Percentiles rank a stretch among this genome's conserved stretches.
phyloP scores from a whole-genome alignment of 2,888 invertebrate species.

The Amphipoea oculea region DNA sequence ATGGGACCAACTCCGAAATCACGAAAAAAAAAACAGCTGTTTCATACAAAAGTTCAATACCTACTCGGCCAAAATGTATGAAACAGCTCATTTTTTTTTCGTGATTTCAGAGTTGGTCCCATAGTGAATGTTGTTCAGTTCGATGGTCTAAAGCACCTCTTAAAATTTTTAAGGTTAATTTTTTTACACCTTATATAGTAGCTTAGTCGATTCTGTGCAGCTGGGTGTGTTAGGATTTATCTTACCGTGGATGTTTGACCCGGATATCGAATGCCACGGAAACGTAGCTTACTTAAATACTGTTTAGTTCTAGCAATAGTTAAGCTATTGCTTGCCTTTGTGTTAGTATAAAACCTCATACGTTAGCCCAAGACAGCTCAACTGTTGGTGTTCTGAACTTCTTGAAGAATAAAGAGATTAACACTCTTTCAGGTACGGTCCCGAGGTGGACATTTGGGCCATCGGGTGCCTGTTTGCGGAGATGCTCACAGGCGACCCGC shows the following conservation, averaged over 20 bases:
- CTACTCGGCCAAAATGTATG: too few relatives aligned
- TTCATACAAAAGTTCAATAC: too few relatives aligned
- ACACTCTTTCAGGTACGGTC: slow-evolving; percentile 88
- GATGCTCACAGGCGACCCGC: slow-evolving; percentile 96
- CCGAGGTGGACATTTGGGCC: slow-evolving; percentile 96
- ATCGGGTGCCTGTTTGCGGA: slow-evolving; percentile 96
- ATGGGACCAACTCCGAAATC: too few relatives aligned
- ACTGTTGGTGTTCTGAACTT: background rate
- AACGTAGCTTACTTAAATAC: background rate
- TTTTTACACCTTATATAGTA: too few relatives aligned
- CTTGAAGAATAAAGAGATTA: background rate
- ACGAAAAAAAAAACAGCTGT: too few relatives aligned
- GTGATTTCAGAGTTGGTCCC: too few relatives aligned
- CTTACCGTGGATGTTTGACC: background rate
- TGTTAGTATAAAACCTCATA: background rate
- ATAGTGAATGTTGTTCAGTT: too few relatives aligned
- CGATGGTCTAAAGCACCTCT: too few relatives aligned
- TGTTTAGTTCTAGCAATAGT: background rate
- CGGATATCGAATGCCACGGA: too few relatives aligned
- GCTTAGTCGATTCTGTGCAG: background rate
- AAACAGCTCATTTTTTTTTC: too few relatives aligned
- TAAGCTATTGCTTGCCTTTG: background rate
- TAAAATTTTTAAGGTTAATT: too few relatives aligned
- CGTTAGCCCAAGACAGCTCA: background rate
- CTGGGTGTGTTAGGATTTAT: background rate